Evolutionary conservation across 2,888 invertebrate species (phyloP).

Genomic region (Cosmorhoe ocellata): DNA sequence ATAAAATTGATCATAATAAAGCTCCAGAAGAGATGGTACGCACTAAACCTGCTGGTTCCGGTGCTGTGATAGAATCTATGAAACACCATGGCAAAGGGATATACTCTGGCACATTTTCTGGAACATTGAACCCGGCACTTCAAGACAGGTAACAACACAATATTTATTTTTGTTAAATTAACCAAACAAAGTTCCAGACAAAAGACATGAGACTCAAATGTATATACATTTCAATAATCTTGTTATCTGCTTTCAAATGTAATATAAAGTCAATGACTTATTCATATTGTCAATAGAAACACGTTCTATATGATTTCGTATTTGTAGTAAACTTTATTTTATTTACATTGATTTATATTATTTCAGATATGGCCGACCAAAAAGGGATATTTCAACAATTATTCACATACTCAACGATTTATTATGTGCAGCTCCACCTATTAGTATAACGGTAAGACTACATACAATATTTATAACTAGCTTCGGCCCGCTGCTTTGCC

Average conservation of each 20-base stretch:
- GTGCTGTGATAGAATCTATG: constrained; percentile 95
- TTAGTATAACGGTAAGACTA: constrained; percentile 75
- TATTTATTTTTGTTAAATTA: too few relatives aligned
- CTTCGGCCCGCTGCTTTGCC: too few relatives aligned
- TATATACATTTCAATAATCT: too few relatives aligned
- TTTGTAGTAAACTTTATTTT: too few relatives aligned
- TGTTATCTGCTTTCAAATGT: too few relatives aligned
- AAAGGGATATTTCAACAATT: constrained; percentile 96
- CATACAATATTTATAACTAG: constrained; percentile 12
- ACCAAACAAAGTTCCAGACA: too few relatives aligned
- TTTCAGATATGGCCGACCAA: constrained; percentile 91
- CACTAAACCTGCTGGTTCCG: constrained; percentile 72
- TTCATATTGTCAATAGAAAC: too few relatives aligned
- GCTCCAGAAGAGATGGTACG: constrained; percentile 76
- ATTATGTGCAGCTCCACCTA: constrained; percentile 91
- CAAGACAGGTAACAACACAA: constrained; percentile 86
- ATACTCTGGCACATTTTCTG: constrained; percentile 98
- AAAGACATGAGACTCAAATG: too few relatives aligned
- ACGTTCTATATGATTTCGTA: too few relatives aligned
- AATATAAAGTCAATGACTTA: too few relatives aligned
- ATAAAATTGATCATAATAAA: constrained; percentile 77
- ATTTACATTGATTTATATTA: background rate
- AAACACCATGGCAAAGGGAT: constrained; percentile 97
- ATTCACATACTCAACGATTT: constrained; percentile 97
- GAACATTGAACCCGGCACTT: constrained; percentile 95